These are phyloP conservation scores for Nephrotoma guestfalica DNA, from an alignment of 2,888 invertebrate species.

Conservation along the genomic window DNA sequence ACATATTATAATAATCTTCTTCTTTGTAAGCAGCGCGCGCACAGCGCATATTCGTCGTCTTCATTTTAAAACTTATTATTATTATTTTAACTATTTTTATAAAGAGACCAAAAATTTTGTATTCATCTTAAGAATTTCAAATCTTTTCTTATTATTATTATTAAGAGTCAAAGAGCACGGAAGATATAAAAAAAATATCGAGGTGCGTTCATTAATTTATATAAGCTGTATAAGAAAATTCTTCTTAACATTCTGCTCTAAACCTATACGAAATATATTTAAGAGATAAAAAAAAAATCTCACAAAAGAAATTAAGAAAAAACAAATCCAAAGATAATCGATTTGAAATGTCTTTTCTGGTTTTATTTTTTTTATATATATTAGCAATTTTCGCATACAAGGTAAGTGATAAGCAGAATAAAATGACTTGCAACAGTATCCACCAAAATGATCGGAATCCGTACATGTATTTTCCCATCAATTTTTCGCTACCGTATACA, in stretches of 20 bases:
- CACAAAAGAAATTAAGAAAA: constrained; percentile 1
- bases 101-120: constrained; percentile 1
- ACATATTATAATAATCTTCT: neutral
- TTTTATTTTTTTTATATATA: neutral
- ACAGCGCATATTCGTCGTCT: neutral
- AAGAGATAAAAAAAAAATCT: neutral
- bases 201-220: constrained; percentile 4
- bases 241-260: neutral
- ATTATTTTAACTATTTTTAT: neutral
- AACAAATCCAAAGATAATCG: constrained; percentile 1
- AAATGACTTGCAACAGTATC: neutral
- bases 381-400: neutral
- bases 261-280: neutral
- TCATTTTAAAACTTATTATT: neutral
- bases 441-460: too few species aligned
- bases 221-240: neutral
- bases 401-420: neutral
- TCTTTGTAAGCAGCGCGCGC: neutral
- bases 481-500: neutral
- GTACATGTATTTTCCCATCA: neutral
- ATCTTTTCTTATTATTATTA: constrained; percentile 3
- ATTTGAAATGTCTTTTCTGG: constrained; percentile 3
- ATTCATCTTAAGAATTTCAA: neutral
- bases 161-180: constrained; percentile 1
- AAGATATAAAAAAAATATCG: constrained; percentile 2